A percentile compares a stretch with the other conserved stretches of the same genome.
Evolutionary conservation across 2,888 invertebrate species (phyloP).

Genomic region (Athalia rosae): DNA sequence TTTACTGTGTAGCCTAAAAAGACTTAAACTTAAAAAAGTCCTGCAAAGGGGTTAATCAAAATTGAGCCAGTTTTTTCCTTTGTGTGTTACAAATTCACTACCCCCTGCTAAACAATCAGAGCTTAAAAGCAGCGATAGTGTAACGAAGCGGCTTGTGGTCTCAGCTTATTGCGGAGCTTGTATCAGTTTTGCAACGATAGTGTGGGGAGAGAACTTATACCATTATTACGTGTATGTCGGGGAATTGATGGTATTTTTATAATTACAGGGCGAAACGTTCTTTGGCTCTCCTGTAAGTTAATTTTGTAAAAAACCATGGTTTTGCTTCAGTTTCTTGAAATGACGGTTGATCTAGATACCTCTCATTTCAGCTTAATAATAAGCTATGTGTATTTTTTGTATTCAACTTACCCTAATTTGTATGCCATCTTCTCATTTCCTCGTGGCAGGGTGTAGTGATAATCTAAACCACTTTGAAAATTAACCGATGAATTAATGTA

Average conservation of each 20-base stretch:
- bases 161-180: too few relatives aligned
- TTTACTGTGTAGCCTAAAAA: too few relatives aligned
- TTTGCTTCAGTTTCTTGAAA: background rate
- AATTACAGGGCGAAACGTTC: slow-evolving; percentile 37
- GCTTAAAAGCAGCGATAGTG: background rate
- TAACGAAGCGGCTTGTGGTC: too few relatives aligned
- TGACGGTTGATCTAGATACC: background rate
- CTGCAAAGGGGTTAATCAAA: background rate
- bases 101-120: slow-evolving; percentile 23
- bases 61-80: background rate
- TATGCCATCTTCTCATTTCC: background rate
- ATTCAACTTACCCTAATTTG: background rate
- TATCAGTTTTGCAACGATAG: background rate
- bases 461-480: background rate
- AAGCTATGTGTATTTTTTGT: background rate
- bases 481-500: slow-evolving; percentile 47
- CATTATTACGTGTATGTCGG: background rate
- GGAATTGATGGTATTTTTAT: slow-evolving; percentile 20
- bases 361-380: background rate
- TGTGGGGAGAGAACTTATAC: background rate
- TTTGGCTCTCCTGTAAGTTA: slow-evolving; percentile 36
- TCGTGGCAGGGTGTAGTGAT: slow-evolving; percentile 13
- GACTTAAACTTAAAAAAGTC: too few relatives aligned
- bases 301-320: slow-evolving; percentile 13
- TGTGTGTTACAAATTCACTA: slow-evolving; percentile 21